phyloP scores from a whole-genome alignment of 2,888 invertebrate species.

The Pseudanteris insignis region DNA sequence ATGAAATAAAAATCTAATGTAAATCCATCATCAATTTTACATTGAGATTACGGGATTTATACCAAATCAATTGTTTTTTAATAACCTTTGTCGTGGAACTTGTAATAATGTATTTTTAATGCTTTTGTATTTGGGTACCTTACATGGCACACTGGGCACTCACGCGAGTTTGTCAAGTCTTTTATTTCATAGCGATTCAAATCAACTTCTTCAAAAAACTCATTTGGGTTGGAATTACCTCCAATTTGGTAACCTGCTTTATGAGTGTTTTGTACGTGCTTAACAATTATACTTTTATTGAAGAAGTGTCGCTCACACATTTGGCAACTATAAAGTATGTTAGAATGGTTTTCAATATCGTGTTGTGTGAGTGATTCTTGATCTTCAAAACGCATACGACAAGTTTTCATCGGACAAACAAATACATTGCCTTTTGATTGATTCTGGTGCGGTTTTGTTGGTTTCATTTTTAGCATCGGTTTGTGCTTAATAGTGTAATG shows the following conservation, averaged over 20 bases:
- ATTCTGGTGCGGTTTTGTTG: not conserved
- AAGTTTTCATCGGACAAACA: slow-evolving; percentile 49
- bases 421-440: not conserved
- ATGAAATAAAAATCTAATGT: no score
- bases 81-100: slow-evolving; percentile 54
- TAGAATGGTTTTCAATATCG: slow-evolving; percentile 68
- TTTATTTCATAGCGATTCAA: slow-evolving; percentile 53
- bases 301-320: slow-evolving; percentile 71
- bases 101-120: slow-evolving; percentile 62
- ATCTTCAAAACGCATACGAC: slow-evolving; percentile 67
- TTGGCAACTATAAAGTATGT: slow-evolving; percentile 70
- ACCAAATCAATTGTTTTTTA: slow-evolving; percentile 3
- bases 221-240: slow-evolving; percentile 33
- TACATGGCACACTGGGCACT: slow-evolving; percentile 59
- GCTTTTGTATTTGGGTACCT: slow-evolving; percentile 62
- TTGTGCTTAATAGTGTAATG: slow-evolving; percentile 70
- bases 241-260: slow-evolving; percentile 52
- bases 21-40: no score
- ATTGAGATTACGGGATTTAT: slow-evolving; percentile 6
- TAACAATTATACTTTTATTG: slow-evolving; percentile 69
- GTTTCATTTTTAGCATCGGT: slow-evolving; percentile 48
- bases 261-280: slow-evolving; percentile 70
- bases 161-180: slow-evolving; percentile 51
- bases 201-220: slow-evolving; percentile 56
- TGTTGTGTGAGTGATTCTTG: slow-evolving; percentile 68